Base-by-base conservation (phyloP, 2,888 invertebrate genomes). In the Camptogramma bilineatum region DNA sequence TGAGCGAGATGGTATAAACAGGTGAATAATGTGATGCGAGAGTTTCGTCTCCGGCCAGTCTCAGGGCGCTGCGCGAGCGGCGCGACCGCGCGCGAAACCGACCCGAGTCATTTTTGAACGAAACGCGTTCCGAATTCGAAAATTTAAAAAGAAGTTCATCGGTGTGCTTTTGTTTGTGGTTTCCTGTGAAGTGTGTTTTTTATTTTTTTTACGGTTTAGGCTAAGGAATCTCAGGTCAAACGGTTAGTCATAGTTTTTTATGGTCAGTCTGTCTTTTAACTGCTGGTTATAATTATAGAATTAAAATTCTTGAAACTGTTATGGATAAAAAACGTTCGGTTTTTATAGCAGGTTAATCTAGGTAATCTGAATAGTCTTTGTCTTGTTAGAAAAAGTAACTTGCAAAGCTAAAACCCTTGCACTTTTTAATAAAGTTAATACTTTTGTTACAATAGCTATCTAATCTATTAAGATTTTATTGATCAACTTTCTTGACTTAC, bases 21-120 rank as follows among this genome's bases (percentile, higher is more conserved):
- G 82, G 80, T 85, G 83, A 83, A 78, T 83, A 82, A 87, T 83
- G 84, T 79, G 78, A 79, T 66, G 75, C 73, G 73, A 68, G 69
- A 73, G 71, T 68, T 67, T 62, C 74, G 91, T 84, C 91, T 91
- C 91, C 91, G 83, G 85, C 75, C 87, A 91, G 92, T 92, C 92
- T 92, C 86, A 78, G 78, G 77, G 75, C 84, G 88, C 77, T 80
- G 90, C 90, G 90, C 89, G 80, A 71, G 88, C 89, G 88, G 81
- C 85, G 88, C 85, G 81, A 85, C 77, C 81, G 81, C 81, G 84
- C 80, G 78, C 64, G 73, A 72, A 72, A 73, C 59, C 75, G 74
- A 69, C 75, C 78, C 72, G 76, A 39, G 34, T 69, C 31, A 74
- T 78, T 81, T 82, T 75, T 68, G 81, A 61, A 78, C 82, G 85